A percentile compares a stretch with the other conserved stretches of the same genome.
phyloP scores from a whole-genome alignment of 2,888 invertebrate species.

The Drosophila fungiperda region DNA sequence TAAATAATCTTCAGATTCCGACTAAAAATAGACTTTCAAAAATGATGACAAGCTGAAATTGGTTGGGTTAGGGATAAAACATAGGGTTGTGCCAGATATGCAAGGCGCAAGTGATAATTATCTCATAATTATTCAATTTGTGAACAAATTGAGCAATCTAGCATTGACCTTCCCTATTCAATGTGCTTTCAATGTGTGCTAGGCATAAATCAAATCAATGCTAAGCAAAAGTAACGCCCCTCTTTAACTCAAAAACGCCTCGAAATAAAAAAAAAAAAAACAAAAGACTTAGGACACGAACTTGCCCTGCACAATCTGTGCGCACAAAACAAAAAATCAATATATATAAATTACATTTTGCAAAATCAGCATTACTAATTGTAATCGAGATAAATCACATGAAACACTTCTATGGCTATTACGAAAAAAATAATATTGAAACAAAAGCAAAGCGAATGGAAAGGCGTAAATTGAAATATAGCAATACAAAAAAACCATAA shows the following conservation, averaged over 20 bases:
- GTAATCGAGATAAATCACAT: conserved; percentile 60
- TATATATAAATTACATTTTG: conserved; percentile 65
- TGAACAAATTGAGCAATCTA: not conserved
- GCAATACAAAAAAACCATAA: conserved; percentile 33
- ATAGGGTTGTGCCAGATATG: not conserved
- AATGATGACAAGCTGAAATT: conserved; percentile 4
- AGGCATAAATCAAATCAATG: conserved; percentile 52
- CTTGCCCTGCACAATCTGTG: conserved; percentile 52
- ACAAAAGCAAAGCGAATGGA: conserved; percentile 52
- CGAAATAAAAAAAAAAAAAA: conserved; percentile 32
- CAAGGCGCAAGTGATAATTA: not conserved
- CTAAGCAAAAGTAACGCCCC: conserved; percentile 40
- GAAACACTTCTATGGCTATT: conserved; percentile 54
- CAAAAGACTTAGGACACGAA: conserved; percentile 82
- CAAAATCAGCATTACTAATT: conserved; percentile 72
- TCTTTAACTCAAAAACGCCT: conserved; percentile 23
- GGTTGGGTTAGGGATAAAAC: not conserved
- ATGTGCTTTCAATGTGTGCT: conserved; percentile 25
- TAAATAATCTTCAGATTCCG: conserved; percentile 11
- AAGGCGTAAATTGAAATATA: conserved; percentile 65
- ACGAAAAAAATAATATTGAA: not conserved
- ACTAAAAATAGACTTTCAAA: not conserved
- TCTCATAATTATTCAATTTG: conserved; percentile 20
- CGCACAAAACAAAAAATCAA: not conserved
- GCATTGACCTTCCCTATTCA: conserved; percentile 45